Evolutionary conservation across 2,888 invertebrate species (phyloP).

Genomic region (Chirona hameri): DNA sequence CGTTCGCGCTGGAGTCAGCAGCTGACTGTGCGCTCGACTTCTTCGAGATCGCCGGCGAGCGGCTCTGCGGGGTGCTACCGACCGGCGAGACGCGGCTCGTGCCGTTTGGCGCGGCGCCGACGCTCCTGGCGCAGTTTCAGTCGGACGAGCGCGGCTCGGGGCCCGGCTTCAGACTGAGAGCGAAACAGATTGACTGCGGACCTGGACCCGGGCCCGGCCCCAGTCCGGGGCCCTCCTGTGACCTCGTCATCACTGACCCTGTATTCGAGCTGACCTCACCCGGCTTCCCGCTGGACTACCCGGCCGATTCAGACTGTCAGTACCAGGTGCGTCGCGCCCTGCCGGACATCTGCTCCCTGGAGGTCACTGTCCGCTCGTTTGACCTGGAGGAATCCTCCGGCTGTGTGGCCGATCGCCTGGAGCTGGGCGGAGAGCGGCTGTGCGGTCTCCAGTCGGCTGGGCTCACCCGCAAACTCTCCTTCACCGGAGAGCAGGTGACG

Average conservation of each 20-base stretch:
- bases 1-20: neutral
- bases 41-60: neutral
- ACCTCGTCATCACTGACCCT: neutral
- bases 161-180: neutral
- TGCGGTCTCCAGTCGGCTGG: neutral
- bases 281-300: neutral
- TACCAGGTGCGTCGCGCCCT: neutral
- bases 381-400: neutral
- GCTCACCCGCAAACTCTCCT: neutral
- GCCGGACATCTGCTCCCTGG: neutral
- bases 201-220: neutral
- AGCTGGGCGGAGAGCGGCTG: neutral
- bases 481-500: neutral
- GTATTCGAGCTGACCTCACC: neutral
- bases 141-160: conserved; percentile 2
- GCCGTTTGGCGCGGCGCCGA: neutral
- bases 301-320: neutral
- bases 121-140: neutral
- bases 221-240: neutral
- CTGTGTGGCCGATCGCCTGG: neutral
- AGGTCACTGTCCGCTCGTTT: neutral
- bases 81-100: neutral
- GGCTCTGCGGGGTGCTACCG: neutral
- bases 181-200: neutral
- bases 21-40: neutral